phyloP scores from a whole-genome alignment of 1,140 invertebrate species.

The Leucophenga varia region DNA sequence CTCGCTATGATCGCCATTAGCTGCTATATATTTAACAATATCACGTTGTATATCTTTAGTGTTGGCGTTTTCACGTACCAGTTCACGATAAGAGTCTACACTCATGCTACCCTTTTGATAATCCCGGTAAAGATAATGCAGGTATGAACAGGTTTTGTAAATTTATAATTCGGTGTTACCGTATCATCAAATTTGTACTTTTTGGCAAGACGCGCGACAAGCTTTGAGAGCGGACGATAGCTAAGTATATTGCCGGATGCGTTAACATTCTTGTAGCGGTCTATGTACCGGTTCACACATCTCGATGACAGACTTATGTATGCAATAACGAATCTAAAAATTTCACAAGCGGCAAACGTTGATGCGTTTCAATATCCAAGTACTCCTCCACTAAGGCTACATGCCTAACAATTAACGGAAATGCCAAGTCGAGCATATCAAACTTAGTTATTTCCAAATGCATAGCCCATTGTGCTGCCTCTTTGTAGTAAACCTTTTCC shows the following conservation, averaged over 20 bases:
- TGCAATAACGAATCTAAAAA: slow-evolving; percentile 66
- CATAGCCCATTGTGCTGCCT: slow-evolving; percentile 52
- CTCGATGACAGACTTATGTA: slow-evolving; percentile 50
- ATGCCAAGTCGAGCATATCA: slow-evolving; percentile 63
- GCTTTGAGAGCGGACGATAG: slow-evolving; percentile 61
- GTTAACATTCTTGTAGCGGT: slow-evolving; percentile 34
- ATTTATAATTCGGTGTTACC: slow-evolving; percentile 63
- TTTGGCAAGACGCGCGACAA: slow-evolving; percentile 63
- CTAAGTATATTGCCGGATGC: slow-evolving; percentile 57
- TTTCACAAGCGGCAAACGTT: slow-evolving; percentile 62
- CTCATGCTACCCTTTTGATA: slow-evolving; percentile 63
- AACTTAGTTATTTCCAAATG: slow-evolving; percentile 57
- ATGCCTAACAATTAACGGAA: slow-evolving; percentile 73
- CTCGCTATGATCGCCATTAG: slow-evolving; percentile 59
- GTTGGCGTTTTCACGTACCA: slow-evolving; percentile 62
- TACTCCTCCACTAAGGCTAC: slow-evolving; percentile 66
- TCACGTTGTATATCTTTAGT: slow-evolving; percentile 59
- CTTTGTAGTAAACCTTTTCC: slow-evolving; percentile 62
- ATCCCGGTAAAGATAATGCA: slow-evolving; percentile 66
- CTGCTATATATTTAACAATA: slow-evolving; percentile 58
- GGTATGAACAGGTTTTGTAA: slow-evolving; percentile 62
- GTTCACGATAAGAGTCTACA: slow-evolving; percentile 65
- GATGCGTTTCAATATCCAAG: slow-evolving; percentile 59
- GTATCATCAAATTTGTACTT: slow-evolving; percentile 62
- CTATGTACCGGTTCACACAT: slow-evolving; percentile 48